Base-by-base conservation (phyloP, 2,113 vertebrate species). In the Anthoscopus minutus region DNA sequence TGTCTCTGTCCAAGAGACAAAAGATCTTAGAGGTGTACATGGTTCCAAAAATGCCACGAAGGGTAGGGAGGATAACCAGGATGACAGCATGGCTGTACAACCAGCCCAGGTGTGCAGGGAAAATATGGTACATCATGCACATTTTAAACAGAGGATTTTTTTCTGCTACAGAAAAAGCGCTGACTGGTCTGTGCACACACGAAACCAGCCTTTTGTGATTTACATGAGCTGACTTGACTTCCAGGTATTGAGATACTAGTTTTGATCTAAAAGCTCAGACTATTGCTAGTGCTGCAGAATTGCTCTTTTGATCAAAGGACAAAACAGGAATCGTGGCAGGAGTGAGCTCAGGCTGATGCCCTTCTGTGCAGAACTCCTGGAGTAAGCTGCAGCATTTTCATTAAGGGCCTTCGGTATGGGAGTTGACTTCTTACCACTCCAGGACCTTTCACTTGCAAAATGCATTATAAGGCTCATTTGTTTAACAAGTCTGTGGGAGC, bases 401-500 rank as follows among this genome's bases (percentile, higher is more conserved):
- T 85, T 67, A 82, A 27, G 19, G 16, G 45, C 35, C 24, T 65
- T 85, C 0, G 2, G n/a, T 83, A 61, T 19, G 37, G n/a, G 85
- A 86, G 31, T 44, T 89, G 31, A 60, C 60, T 88, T 89, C 83
- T 44, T 86, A 78, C 67, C 44, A 44, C 24, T 77, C 27, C 0
- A 2, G 28, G 62, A 65, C 82, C 66, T 89, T 83, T 88, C 81
- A n/a, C 51, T 76, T 94, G 89, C 60, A 92, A 93, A 90, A 72
- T 45, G 60, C 38, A 35, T 93, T 90, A 71, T 64, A 81, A 70
- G 83, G 76, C 60, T 96, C 57, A 78, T 81, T 88, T 90, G 90
- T 95, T 93, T 90, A 95, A 89, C 57, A 78, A 92, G 81, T 37
- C 81, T 73, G 44, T 80, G 84, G 70, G 82, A 89, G 57, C 53